A percentile compares a stretch with the other conserved stretches of the same genome.
Evolutionary conservation across 2,797 vertebrate species (phyloP).

Genomic region (Amphiprion clarkii): DNA sequence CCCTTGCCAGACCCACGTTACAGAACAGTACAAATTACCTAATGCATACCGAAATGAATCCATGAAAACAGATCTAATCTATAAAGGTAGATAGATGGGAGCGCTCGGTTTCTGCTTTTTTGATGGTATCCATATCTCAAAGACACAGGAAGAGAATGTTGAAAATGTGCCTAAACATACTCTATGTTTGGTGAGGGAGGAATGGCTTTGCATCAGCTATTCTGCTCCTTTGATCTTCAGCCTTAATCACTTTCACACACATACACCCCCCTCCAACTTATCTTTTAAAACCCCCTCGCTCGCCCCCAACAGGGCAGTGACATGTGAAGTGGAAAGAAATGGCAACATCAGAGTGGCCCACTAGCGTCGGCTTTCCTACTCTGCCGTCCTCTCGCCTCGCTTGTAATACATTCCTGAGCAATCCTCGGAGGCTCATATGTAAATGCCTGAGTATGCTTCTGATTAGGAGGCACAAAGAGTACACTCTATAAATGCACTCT

Average conservation of each 20-base stretch:
- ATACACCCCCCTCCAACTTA: slow-evolving; percentile 24
- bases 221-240: slow-evolving; percentile 64
- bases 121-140: slow-evolving; percentile 39
- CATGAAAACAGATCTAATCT: slow-evolving; percentile 70
- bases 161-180: slow-evolving; percentile 23
- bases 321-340: slow-evolving; percentile 77
- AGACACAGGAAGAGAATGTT: slow-evolving; percentile 27
- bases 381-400: slow-evolving; percentile 45
- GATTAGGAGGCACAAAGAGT: slow-evolving; percentile 83
- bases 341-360: slow-evolving; percentile 46
- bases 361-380: slow-evolving; percentile 26
- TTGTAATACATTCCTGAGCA: slow-evolving; percentile 78
- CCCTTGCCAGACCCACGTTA: slow-evolving; percentile 65
- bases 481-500: slow-evolving; percentile 85
- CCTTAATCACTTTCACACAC: slow-evolving; percentile 66
- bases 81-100: slow-evolving; percentile 52
- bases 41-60: slow-evolving; percentile 69
- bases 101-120: slow-evolving; percentile 22
- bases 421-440: slow-evolving; percentile 77
- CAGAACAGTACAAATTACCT: slow-evolving; percentile 73
- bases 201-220: slow-evolving; percentile 47
- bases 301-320: slow-evolving; percentile 50
- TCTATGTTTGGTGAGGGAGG: slow-evolving; percentile 43
- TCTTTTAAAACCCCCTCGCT: slow-evolving; percentile 11
- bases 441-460: slow-evolving; percentile 83